Conservation (phyloP, 2,113 vertebrate genomes). For the Tragelaphus buxtoni region DNA sequence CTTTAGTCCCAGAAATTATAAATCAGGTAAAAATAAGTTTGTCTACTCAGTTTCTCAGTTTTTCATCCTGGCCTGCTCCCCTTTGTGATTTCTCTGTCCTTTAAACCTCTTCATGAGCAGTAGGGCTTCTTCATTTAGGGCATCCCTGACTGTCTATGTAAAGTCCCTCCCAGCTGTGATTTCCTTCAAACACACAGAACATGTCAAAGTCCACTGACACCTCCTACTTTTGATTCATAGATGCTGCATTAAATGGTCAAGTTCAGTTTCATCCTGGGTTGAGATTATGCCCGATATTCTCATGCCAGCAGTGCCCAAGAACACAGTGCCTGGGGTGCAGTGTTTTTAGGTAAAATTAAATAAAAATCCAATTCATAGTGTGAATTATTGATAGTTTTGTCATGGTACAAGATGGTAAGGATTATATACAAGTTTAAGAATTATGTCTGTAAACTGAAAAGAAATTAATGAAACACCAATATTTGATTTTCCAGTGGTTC, state of each 20-base stretch:
- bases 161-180: background rate
- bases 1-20: background rate
- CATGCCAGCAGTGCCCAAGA: background rate
- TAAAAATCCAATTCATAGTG: background rate
- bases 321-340: rapidly evolving
- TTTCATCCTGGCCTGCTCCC: background rate
- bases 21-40: background rate
- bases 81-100: background rate
- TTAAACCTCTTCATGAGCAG: background rate
- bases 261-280: background rate
- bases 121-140: too few relatives aligned
- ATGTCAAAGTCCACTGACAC: background rate
- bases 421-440: background rate
- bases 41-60: background rate
- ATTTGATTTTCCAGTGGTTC: background rate
- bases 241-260: background rate
- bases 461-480: background rate
- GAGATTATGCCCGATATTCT: background rate
- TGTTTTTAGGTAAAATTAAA: background rate
- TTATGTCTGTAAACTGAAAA: background rate
- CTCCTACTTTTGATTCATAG: background rate
- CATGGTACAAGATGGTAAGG: background rate
- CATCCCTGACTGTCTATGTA: background rate
- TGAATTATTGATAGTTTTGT: background rate
- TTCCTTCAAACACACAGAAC: background rate